A percentile compares a stretch with the other conserved stretches of the same genome.
phyloP scores from a whole-genome alignment of 2,888 invertebrate genomes.

The Dascillus cervinus region DNA sequence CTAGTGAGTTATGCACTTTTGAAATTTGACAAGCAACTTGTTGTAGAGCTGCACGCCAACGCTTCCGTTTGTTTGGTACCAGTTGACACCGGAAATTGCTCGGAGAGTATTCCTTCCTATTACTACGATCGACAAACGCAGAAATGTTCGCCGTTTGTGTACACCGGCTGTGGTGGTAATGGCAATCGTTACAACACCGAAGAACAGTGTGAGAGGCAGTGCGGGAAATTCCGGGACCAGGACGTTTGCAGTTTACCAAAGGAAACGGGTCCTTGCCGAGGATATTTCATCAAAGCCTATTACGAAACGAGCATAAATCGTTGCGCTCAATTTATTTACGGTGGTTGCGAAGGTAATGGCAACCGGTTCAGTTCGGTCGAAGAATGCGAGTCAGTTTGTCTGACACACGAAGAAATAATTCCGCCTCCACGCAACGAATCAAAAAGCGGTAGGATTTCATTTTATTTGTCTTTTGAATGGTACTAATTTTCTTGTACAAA shows the following conservation, averaged over 20 bases:
- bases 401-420: constrained; percentile 50
- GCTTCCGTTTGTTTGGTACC: constrained; percentile 52
- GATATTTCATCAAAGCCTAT: constrained; percentile 59
- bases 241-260: constrained; percentile 64
- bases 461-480: constrained; percentile 1
- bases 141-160: constrained; percentile 59
- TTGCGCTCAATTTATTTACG: constrained; percentile 67
- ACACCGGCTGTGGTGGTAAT: constrained; percentile 66
- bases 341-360: constrained; percentile 78
- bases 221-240: constrained; percentile 62
- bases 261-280: constrained; percentile 66
- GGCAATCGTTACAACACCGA: constrained; percentile 65
- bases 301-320: constrained; percentile 53
- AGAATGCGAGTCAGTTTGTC: constrained; percentile 69
- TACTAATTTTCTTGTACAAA: background rate
- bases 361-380: constrained; percentile 71
- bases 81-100: constrained; percentile 62
- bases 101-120: constrained; percentile 57
- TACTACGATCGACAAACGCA: constrained; percentile 58
- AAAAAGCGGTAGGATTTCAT: constrained; percentile 30
- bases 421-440: too few species aligned
- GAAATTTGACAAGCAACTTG: constrained; percentile 1
- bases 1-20: too few species aligned
- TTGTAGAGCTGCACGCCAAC: constrained; percentile 5
- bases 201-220: constrained; percentile 70